Conservation (phyloP, 2,888 invertebrate genomes). For the Agonum fuliginosum region DNA sequence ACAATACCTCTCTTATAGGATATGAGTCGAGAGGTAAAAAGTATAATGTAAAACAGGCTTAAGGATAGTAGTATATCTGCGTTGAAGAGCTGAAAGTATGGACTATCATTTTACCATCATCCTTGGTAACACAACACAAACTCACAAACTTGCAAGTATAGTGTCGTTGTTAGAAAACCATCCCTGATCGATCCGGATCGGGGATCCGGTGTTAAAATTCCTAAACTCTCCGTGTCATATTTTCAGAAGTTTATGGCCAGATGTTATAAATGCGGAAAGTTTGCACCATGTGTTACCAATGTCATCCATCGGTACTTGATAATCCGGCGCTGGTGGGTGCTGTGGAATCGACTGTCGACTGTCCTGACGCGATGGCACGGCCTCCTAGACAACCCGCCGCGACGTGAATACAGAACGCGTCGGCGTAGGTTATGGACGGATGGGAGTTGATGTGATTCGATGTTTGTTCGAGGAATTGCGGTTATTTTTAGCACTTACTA, state of each 20-base stretch:
- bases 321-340: constrained; percentile 37
- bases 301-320: constrained; percentile 58
- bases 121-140: no score
- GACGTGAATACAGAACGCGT: neutral
- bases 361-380: neutral
- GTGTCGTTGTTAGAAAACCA: neutral
- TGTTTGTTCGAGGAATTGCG: neutral
- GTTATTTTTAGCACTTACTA: no score
- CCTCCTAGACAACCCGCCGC: neutral
- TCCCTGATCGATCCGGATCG: constrained; percentile 35
- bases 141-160: constrained; percentile 10
- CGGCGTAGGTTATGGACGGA: constrained; percentile 2
- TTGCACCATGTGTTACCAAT: constrained; percentile 59
- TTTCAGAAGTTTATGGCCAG: constrained; percentile 57
- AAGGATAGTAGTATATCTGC: no score
- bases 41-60: no score
- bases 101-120: no score
- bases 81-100: no score
- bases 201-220: constrained; percentile 52
- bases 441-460: constrained; percentile 2
- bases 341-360: constrained; percentile 40
- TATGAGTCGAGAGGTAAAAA: no score
- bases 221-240: constrained; percentile 58
- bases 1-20: no score
- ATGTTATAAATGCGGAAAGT: constrained; percentile 56